Base-by-base conservation (phyloP, 1,140 invertebrate genomes). In the Diorhabda carinulata region DNA sequence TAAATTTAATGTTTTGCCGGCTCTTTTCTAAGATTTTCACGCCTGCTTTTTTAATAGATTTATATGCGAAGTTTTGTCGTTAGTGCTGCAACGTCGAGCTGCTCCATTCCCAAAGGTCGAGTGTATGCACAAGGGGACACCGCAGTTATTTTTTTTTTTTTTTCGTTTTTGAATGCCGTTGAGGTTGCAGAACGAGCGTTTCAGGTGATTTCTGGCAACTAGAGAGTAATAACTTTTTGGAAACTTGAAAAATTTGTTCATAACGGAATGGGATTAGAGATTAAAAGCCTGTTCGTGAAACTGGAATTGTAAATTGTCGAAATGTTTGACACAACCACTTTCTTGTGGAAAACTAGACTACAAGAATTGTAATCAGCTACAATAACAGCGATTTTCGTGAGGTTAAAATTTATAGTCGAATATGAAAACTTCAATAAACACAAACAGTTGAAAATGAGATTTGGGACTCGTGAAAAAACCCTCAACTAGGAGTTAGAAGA, bases 31-130 rank as follows among this genome's bases (percentile, higher is more conserved):
- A 65, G 64, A 65, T 65, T 65, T 62, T 62, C 43, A 43, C 61
- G 61, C 61, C 61, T 62, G 42, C 61, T 62, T 62, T 65, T 57
- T 58, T 65, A 65, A 65, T 65, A 41, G 64, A 65, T 65, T 65
- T 65, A 65, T 65, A 65, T 41, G 64, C 7, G 47, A 65, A 65
- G 45, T 65, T 65, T 40, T 57, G 64, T 57, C 47, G 64, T 57
- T 65, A 57, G 47, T 52, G 47, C 47, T 52, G 47, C 47, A 52
- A 52, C 47, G 47, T n/a, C 47, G 47, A 52, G 47, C n/a, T 52
- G 47, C 47, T 52, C n/a, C 47, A 52, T 52, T 52, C 47, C 47
- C 47, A 52, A 52, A 25, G 47, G 47, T n/a, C n/a, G n/a, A 8
- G n/a, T 52, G 47, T 52, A 52, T 52, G 47, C 47, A 52, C 6